Percentiles rank a stretch among this genome's conserved stretches.
Evolutionary conservation across 2,797 vertebrate species (phyloP).

Genomic region (Stomatorhinus walkeri): DNA sequence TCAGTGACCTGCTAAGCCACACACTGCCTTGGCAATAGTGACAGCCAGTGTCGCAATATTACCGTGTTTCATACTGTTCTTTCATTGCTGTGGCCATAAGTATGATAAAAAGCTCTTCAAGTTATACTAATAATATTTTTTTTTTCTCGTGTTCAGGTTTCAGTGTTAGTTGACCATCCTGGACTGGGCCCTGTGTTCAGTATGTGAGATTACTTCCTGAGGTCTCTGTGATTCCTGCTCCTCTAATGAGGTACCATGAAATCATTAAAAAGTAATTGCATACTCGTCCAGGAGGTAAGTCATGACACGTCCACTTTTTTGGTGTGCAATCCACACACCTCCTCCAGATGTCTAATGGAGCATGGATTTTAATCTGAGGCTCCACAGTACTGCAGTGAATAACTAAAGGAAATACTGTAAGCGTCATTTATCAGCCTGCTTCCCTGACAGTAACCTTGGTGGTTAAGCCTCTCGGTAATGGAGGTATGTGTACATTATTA

Average conservation of each 20-base stretch:
- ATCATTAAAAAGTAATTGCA: conserved; percentile 62
- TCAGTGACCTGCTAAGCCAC: not conserved
- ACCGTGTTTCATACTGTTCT: not conserved
- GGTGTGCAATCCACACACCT: conserved; percentile 41
- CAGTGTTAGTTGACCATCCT: not conserved
- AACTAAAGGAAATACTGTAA: conserved; percentile 23
- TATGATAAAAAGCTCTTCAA: not conserved
- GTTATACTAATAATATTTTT: not conserved
- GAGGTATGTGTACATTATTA: conserved; percentile 19
- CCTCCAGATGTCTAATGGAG: conserved; percentile 59
- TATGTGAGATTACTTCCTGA: conserved; percentile 55
- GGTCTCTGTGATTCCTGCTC: conserved; percentile 50
- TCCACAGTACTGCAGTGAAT: conserved; percentile 39
- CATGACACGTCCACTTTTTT: conserved; percentile 55
- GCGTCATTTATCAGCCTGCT: conserved; percentile 20
- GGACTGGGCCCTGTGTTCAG: conserved; percentile 33
- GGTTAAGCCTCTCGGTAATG: conserved; percentile 12
- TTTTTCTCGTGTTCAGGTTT: not conserved
- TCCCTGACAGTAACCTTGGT: conserved; percentile 14
- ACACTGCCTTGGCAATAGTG: not conserved
- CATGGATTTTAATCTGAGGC: conserved; percentile 56
- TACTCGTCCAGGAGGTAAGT: conserved; percentile 55
- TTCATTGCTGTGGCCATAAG: not conserved
- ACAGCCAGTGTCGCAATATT: not conserved
- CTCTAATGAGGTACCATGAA: conserved; percentile 63